These are phyloP conservation scores for Nematopogon swammerdamellus DNA, from an alignment of 2,888 invertebrate genomes.

Conservation along the genomic window DNA sequence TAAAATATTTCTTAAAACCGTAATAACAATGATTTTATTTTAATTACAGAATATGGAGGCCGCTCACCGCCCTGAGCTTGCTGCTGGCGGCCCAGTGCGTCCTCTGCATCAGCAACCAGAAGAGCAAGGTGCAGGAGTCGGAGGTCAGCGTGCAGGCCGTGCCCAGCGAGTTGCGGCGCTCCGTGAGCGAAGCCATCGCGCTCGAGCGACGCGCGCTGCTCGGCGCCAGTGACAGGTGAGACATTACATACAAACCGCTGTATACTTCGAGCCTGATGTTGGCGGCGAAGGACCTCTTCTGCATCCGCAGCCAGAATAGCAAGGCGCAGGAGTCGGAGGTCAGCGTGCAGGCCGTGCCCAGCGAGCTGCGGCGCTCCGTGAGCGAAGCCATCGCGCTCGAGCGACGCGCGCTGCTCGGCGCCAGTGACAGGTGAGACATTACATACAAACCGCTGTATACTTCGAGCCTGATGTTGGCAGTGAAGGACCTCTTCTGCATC, in stretches of 20 bases:
- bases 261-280: constrained; percentile 17
- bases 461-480: constrained; percentile 20
- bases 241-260: constrained; percentile 32
- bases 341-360: constrained; percentile 38
- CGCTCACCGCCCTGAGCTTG: constrained; percentile 15
- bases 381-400: constrained; percentile 46
- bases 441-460: constrained; percentile 25
- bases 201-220: constrained; percentile 36
- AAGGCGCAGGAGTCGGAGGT: constrained; percentile 25
- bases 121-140: constrained; percentile 19
- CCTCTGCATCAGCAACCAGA: constrained; percentile 23
- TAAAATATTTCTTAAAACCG: too few relatives aligned
- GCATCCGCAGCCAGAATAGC: constrained; percentile 25
- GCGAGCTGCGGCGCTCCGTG: constrained; percentile 38
- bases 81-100: constrained; percentile 24
- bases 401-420: constrained; percentile 34
- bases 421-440: constrained; percentile 43
- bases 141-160: constrained; percentile 39
- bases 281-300: constrained; percentile 20
- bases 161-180: constrained; percentile 40
- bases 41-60: constrained; percentile 31
- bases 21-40: too few relatives aligned
- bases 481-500: constrained; percentile 19
- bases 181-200: constrained; percentile 42
- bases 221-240: constrained; percentile 42